Base-by-base conservation (phyloP, 2,797 vertebrate species). In the Synaphobranchus kaupii region DNA sequence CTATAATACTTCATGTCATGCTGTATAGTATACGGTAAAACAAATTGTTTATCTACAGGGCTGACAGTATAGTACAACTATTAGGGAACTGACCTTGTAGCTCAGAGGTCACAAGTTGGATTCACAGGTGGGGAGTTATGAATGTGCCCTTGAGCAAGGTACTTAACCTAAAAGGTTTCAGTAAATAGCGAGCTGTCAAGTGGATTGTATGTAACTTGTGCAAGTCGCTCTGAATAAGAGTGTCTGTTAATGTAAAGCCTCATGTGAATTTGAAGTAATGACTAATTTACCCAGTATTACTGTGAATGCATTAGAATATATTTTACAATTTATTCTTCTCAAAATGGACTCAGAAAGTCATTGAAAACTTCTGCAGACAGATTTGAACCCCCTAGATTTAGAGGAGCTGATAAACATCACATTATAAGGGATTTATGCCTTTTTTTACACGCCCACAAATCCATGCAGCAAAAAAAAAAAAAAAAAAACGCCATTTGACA, bases 351-450 rank as follows among this genome's bases (percentile, higher is more conserved):
- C 22, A 22, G 22, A 81, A 48, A 10, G 78, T 50, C 78, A 48
- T 81, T 81, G 22, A 81, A 81, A 81, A 81, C 78, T 81, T 81
- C 50, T 50, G 2, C 78, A 4, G 39, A n/a, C 47, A 50, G 17
- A 7, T 81, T 39, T 56, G 28, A 58, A 84, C 28, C 17, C n/a
- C 52, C 50, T 13, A 84, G 52, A 58, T 31, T 22, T 31, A 1
- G n/a, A 17, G 7, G 28, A 60, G 34, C 25, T 60, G 83, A 84
- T 84, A 58, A 84, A 58, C 34, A 84, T 34, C 52, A 34, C 28
- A 34, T 84, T 56, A 31, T 31, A 54, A 84, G 25, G 13, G 52
- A 84, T 84, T 84, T 84, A 84, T 58, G 17, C 6, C n/a, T 60
- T 84, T 84, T 54, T 34, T 28, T 28, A 58, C 34, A 28, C 48